Evolutionary conservation across 2,888 invertebrate genomes (phyloP), one percentile per base, ranked within the genome.

Genomic region (Pterostichus madidus): DNA sequence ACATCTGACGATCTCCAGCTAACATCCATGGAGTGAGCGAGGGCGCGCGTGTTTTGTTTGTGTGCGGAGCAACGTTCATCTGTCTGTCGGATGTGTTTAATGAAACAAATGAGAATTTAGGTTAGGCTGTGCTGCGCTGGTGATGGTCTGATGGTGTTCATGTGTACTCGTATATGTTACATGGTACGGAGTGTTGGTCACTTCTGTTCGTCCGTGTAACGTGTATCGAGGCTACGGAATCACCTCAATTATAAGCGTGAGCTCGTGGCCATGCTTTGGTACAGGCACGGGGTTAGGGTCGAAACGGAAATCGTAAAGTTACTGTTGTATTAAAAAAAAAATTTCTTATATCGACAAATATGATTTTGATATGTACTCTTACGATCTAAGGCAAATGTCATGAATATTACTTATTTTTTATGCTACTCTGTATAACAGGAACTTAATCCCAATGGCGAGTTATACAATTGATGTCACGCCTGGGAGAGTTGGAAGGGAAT

Each of bases 91-190:
- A 61, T 78, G 52, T 64, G 35, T 68, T 79, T 49, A 80, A 80
- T 80, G 80, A 71, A 80, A 71, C 71, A 73, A 80, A 80, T 71
- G 71, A 53, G 71, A 73, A 80, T 80, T 80, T 80, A 80, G 80
- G 73, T 80, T 80, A 80, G 71, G 80, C 44, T 24, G 49, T 8
- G 35, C 64, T 11, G 32, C 5, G 75, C 6, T 49, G 73, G 24
- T 46, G 75, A 8, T 52, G 52, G 49, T 32, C 17, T 3, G 7
- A 7, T 6, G 32, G 64, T 24, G n/a, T n/a, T n/a, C n/a, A n/a
- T 59, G 13, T 24, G 32, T 64, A 8, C 5, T 31, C 3, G 59
- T 49, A 3, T 32, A 64, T 64, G 64, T 64, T 31, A n/a, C 39
- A 13, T 52, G 52, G 75, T 52, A 24, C 32, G 52, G 13, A 52